Evolutionary conservation across 2,888 invertebrate species (phyloP).

Genomic region (Alcis repandata): DNA sequence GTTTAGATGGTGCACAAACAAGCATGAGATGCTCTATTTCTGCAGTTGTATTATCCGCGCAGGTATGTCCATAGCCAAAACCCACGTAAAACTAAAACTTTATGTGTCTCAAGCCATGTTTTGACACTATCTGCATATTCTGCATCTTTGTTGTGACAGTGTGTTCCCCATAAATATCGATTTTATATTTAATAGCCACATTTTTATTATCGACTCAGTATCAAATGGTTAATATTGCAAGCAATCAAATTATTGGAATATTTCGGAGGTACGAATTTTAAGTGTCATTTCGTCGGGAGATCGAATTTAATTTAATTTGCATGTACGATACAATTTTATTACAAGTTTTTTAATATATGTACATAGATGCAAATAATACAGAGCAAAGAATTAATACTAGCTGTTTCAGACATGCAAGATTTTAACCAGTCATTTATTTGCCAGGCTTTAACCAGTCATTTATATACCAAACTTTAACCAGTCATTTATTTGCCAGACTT

Average conservation of each 20-base stretch:
- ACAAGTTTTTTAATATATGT: not conserved
- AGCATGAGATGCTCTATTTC: not conserved
- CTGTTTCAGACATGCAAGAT: no score
- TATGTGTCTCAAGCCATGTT: slow-evolving; percentile 38
- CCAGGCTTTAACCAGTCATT: no score
- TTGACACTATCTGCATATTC: slow-evolving; percentile 37
- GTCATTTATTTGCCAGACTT: not conserved
- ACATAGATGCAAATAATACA: not conserved
- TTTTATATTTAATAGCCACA: slow-evolving; percentile 21
- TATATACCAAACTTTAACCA: not conserved
- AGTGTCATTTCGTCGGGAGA: slow-evolving; percentile 17
- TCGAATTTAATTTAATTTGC: slow-evolving; percentile 17
- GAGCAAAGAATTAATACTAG: no score
- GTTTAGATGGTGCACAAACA: not conserved
- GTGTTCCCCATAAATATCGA: slow-evolving; percentile 31
- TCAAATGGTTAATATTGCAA: slow-evolving; percentile 26
- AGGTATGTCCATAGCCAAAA: slow-evolving; percentile 14
- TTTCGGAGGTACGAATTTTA: slow-evolving; percentile 16
- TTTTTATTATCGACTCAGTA: slow-evolving; percentile 18
- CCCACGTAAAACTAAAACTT: slow-evolving; percentile 38
- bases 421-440: no score
- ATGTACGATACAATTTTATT: slow-evolving; percentile 3
- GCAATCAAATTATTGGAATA: slow-evolving; percentile 20
- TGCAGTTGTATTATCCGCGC: slow-evolving; percentile 1
- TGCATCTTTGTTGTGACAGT: slow-evolving; percentile 33